Percentiles rank a stretch among this genome's conserved stretches.
These are phyloP conservation scores for Yponomeuta evonymella DNA, from an alignment of 2,888 invertebrate species.

Conservation along the genomic window DNA sequence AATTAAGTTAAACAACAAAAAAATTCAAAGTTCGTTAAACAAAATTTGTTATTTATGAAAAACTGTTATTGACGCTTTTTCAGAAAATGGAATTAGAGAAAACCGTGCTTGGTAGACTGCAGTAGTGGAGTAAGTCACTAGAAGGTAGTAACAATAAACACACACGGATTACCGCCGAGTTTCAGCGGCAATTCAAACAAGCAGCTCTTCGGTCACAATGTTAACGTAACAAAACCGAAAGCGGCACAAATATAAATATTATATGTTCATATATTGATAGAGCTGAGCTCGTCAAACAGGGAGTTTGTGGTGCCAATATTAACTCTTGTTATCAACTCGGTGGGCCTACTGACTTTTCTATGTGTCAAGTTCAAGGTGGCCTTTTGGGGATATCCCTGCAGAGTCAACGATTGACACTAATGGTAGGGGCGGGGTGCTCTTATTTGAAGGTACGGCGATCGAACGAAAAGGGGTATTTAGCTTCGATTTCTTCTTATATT, in stretches of 20 bases:
- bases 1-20: too few species aligned
- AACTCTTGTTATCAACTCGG: constrained; percentile 69
- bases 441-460: too few species aligned
- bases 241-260: constrained; percentile 72
- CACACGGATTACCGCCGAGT: constrained; percentile 57
- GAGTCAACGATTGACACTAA: background rate
- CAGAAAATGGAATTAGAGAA: too few species aligned
- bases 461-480: too few species aligned
- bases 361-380: constrained; percentile 60
- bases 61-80: too few species aligned
- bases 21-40: background rate
- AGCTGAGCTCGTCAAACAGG: constrained; percentile 70
- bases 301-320: constrained; percentile 71
- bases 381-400: background rate
- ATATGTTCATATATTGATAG: constrained; percentile 74
- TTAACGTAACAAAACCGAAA: constrained; percentile 52
- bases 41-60: too few species aligned
- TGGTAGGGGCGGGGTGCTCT: too few species aligned
- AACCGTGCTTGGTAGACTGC: too few species aligned
- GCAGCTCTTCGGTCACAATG: constrained; percentile 40
- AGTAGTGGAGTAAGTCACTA: too few species aligned
- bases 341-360: constrained; percentile 43
- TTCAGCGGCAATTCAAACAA: constrained; percentile 59
- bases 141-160: constrained; percentile 43
- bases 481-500: too few species aligned